Conservation (phyloP, 2,888 invertebrate species). For the Nomada ferruginata region DNA sequence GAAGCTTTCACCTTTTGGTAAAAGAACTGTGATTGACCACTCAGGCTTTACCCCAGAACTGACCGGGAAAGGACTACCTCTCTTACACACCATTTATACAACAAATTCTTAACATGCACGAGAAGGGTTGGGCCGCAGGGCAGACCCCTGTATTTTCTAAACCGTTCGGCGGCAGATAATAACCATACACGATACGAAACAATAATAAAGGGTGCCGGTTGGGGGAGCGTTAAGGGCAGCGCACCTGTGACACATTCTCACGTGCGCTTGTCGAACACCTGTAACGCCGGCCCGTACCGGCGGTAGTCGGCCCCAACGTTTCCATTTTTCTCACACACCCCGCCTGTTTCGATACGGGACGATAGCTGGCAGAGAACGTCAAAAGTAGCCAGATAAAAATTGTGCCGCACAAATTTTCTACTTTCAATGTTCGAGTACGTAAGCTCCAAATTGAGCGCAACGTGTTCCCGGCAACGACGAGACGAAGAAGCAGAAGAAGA, state of each 20-base stretch:
- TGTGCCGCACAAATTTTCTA: neutral
- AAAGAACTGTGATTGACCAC: no score
- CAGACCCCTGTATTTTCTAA: constrained; percentile 17
- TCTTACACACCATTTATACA: no score
- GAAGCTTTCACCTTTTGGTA: no score
- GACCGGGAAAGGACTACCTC: no score
- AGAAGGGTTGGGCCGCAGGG: no score
- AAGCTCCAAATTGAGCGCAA: no score
- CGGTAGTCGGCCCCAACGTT: constrained; percentile 56
- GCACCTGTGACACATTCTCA: constrained; percentile 83
- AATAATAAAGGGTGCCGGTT: constrained; percentile 70
- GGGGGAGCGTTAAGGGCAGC: constrained; percentile 49
- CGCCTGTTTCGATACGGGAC: constrained; percentile 50
- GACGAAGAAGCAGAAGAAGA: neutral
- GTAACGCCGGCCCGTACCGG: constrained; percentile 71
- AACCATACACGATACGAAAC: constrained; percentile 75
- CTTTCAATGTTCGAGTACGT: no score
- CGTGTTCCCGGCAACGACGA: no score
- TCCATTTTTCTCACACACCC: constrained; percentile 71
- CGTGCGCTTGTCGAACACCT: constrained; percentile 80
- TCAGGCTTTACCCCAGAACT: no score
- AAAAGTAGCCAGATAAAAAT: constrained; percentile 29
- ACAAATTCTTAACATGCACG: no score
- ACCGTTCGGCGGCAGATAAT: constrained; percentile 60
- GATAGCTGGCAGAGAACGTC: neutral